phyloP scores from a whole-genome alignment of 2,113 vertebrate species.

The Alaudala cheleensis region DNA sequence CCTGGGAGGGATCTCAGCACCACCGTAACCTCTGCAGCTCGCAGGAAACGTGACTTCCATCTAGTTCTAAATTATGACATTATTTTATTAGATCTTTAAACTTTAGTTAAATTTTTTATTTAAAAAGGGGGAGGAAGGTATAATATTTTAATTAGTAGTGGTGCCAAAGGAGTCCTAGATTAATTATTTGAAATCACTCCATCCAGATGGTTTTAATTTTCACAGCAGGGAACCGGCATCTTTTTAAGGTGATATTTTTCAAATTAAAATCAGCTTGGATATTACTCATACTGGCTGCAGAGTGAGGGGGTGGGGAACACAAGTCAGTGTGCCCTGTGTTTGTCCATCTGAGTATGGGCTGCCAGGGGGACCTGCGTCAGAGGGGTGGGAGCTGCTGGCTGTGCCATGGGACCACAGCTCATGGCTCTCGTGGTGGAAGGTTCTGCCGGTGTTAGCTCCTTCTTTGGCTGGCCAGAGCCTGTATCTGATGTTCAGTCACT shows the following conservation, averaged over 20 bases:
- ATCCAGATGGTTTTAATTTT: slow-evolving; percentile 82
- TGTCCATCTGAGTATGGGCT: background rate
- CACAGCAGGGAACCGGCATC: slow-evolving; percentile 78
- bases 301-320: slow-evolving; percentile 25
- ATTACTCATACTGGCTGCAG: slow-evolving; percentile 70
- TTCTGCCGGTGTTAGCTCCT: background rate
- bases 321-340: background rate
- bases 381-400: slow-evolving; percentile 5
- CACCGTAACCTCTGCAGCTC: background rate
- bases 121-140: slow-evolving; percentile 66
- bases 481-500: background rate
- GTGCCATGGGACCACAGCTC: background rate
- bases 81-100: slow-evolving; percentile 80
- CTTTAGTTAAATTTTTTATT: slow-evolving; percentile 80
- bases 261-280: slow-evolving; percentile 81
- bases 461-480: background rate
- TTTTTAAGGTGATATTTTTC: slow-evolving; percentile 79
- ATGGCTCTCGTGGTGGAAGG: accelerated
- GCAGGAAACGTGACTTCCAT: slow-evolving; percentile 65
- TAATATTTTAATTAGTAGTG: slow-evolving; percentile 79
- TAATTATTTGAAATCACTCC: slow-evolving; percentile 78
- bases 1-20: background rate
- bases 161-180: slow-evolving; percentile 80
- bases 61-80: slow-evolving; percentile 70
- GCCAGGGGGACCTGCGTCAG: background rate